These are phyloP conservation scores for Pampusana beccarii DNA, from an alignment of 2,113 vertebrate genomes.

Conservation along the genomic window DNA sequence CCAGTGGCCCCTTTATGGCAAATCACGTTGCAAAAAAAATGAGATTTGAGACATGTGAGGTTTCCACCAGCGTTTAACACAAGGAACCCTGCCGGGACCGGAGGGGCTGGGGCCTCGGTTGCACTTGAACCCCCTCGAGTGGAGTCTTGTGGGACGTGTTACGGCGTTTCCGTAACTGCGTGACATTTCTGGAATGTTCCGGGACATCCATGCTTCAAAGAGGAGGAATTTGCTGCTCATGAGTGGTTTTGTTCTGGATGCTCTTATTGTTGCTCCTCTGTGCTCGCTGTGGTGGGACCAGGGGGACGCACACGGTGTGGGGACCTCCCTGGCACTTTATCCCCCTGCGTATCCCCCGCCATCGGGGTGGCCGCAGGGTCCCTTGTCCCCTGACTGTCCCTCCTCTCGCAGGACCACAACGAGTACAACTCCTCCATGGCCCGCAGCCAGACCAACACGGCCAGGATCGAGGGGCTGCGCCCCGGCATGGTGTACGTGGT, in stretches of 20 bases:
- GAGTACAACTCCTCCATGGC: conserved; percentile 95
- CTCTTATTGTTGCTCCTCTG: not conserved
- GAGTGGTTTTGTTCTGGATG: not conserved
- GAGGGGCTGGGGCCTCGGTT: not conserved
- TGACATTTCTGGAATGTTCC: not conserved
- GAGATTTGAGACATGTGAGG: not conserved
- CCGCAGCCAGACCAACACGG: conserved; percentile 94
- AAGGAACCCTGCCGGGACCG: not conserved
- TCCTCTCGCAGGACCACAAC: conserved; percentile 84
- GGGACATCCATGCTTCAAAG: not conserved
- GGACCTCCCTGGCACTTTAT: not conserved
- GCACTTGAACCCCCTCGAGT: not conserved
- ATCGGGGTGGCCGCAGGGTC: rapidly evolving
- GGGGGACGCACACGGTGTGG: rapidly evolving
- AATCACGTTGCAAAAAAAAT: not conserved
- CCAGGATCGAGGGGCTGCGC: conserved; percentile 87
- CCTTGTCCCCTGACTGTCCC: rapidly evolving
- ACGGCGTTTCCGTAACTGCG: not conserved
- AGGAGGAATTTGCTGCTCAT: not conserved
- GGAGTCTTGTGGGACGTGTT: rapidly evolving
- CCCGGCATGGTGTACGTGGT: conserved; percentile 94
- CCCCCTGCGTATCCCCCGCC: not conserved
- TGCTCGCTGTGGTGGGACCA: not conserved
- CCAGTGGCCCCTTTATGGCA: not conserved
- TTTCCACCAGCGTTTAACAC: not conserved